Evolutionary conservation across 2,888 invertebrate genomes (phyloP).

Genomic region (Oscheius sp.): DNA sequence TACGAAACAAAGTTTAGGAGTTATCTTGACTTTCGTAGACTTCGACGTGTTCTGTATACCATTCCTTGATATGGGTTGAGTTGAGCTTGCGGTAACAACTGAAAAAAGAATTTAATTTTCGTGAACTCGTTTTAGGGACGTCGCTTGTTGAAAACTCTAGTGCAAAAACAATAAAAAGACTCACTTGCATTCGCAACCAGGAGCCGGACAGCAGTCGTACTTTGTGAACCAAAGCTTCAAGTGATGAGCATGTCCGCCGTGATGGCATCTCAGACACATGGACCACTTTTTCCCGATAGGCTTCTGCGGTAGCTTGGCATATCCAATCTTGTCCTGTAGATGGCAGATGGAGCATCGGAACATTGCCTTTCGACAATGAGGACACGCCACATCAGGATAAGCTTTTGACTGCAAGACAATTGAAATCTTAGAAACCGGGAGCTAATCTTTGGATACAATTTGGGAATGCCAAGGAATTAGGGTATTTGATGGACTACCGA

Average conservation of each 20-base stretch:
- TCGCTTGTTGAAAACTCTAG: too few relatives aligned
- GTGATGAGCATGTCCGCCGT: slow-evolving; percentile 19
- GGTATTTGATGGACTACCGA: too few relatives aligned
- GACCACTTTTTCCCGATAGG: not conserved
- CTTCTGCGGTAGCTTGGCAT: not conserved
- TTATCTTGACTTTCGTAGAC: too few relatives aligned
- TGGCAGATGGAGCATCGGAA: slow-evolving; percentile 22
- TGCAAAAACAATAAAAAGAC: not conserved
- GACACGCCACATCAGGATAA: slow-evolving; percentile 16
- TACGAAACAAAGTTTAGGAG: too few relatives aligned
- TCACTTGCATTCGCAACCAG: slow-evolving; percentile 21
- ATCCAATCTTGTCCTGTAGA: not conserved
- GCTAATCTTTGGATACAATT: too few relatives aligned
- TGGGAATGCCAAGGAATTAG: too few relatives aligned
- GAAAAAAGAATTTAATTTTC: too few relatives aligned
- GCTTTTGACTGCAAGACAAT: not conserved
- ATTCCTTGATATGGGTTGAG: too few relatives aligned
- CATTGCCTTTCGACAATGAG: slow-evolving; percentile 9
- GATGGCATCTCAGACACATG: slow-evolving; percentile 20
- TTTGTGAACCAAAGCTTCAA: slow-evolving; percentile 3
- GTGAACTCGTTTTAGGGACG: too few relatives aligned
- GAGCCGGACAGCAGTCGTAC: not conserved
- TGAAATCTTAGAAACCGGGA: too few relatives aligned
- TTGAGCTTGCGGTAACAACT: too few relatives aligned
- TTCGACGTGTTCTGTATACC: too few relatives aligned